Percentiles rank a stretch among this genome's conserved stretches.
phyloP scores from a whole-genome alignment of 2,888 invertebrate species.

The Microctonus brassicae region DNA sequence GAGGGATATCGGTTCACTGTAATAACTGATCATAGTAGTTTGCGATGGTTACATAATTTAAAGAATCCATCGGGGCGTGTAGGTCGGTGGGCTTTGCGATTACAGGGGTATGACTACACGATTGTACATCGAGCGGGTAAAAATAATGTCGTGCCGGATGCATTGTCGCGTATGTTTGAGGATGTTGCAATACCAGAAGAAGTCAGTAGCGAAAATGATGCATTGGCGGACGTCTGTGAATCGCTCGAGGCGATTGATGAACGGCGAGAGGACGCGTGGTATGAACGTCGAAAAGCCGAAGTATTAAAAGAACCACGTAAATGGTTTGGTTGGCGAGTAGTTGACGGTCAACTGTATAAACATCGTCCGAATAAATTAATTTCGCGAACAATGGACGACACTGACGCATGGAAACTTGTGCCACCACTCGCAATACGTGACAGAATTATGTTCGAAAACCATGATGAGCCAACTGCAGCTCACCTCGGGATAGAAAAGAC shows the following conservation, averaged over 20 bases:
- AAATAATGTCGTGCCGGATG: conserved; percentile 45
- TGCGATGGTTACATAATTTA: conserved; percentile 28
- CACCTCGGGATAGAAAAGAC: too few species aligned
- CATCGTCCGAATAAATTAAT: neutral
- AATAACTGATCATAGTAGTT: conserved; percentile 28
- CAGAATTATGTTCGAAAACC: too few species aligned
- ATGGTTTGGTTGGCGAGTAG: neutral
- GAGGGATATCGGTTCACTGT: conserved; percentile 31
- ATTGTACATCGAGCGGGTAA: conserved; percentile 27
- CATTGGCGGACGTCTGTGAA: neutral
- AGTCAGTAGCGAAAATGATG: neutral
- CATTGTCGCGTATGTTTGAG: conserved; percentile 23
- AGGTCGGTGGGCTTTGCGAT: conserved; percentile 21
- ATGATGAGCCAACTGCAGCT: too few species aligned
- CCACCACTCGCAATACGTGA: conserved; percentile 45
- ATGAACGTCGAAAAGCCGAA: neutral
- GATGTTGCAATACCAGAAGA: neutral
- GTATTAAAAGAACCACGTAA: conserved; percentile 11
- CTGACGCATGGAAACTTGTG: conserved; percentile 44
- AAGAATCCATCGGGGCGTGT: conserved; percentile 28
- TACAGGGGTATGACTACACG: conserved; percentile 23
- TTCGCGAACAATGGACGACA: neutral
- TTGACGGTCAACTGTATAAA: neutral
- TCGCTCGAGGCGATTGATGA: too few species aligned
- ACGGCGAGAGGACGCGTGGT: conserved; percentile 15